Evolutionary conservation across 35 echinoderm and acorn worm genomes (phyloP).

Genomic region (Apostichopus japonicus): DNA sequence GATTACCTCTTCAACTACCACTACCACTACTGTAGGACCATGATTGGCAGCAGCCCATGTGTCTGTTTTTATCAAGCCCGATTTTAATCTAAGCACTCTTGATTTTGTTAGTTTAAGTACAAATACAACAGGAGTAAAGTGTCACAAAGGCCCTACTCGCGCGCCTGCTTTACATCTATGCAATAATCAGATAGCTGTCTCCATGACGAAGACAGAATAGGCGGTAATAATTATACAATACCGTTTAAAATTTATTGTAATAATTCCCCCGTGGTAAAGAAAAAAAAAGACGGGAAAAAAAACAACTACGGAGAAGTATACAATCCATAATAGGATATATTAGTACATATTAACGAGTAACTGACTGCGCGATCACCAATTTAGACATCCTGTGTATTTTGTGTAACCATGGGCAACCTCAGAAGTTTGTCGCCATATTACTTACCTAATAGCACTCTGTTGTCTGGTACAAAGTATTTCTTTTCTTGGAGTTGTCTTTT

Average conservation of each 20-base stretch:
- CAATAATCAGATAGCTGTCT: conserved; percentile 21
- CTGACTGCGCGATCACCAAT: background rate
- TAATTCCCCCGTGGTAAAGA: background rate
- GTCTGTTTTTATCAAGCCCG: background rate
- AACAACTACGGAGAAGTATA: background rate
- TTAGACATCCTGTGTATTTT: background rate
- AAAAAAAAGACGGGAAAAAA: background rate
- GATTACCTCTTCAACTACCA: background rate
- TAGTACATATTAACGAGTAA: conserved; percentile 9
- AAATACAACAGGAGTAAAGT: conserved; percentile 38
- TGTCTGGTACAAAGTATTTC: background rate
- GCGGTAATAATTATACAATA: conserved; percentile 32
- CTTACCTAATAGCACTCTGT: conserved; percentile 9
- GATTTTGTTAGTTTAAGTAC: conserved; percentile 14
- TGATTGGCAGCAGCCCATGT: background rate
- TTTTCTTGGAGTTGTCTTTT: background rate
- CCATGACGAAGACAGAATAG: conserved; percentile 31
- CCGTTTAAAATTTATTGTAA: conserved; percentile 14
- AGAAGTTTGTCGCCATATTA: conserved; percentile 13
- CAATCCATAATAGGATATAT: background rate
- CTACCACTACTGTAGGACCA: background rate
- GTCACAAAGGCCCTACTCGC: conserved; percentile 7
- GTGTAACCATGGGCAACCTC: background rate
- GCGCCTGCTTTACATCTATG: conserved; percentile 26
- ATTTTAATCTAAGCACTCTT: conserved; percentile 20